These are phyloP conservation scores for Lithophane ornitopus DNA, from an alignment of 2,888 invertebrate species.

Conservation along the genomic window DNA sequence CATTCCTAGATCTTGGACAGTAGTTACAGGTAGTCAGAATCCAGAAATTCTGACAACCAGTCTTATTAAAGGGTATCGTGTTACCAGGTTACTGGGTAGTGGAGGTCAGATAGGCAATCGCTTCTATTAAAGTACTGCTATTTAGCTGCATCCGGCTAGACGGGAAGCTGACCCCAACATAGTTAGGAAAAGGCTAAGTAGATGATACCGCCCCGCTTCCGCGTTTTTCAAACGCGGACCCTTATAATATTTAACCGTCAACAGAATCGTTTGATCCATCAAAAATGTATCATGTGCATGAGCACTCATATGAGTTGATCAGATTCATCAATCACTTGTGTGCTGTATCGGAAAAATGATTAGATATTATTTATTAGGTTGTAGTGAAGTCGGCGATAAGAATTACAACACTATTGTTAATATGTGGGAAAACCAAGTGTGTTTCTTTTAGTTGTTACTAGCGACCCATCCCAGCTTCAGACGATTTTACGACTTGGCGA, in stretches of 20 bases:
- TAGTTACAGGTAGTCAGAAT: neutral
- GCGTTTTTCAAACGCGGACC: neutral
- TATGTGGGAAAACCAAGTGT: conserved; percentile 11
- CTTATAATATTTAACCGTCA: neutral
- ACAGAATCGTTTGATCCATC: conserved; percentile 12
- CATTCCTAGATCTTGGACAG: neutral
- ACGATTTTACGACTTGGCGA: neutral
- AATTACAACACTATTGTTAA: conserved; percentile 34
- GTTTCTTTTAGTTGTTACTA: neutral
- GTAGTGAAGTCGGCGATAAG: conserved; percentile 27
- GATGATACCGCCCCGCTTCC: neutral
- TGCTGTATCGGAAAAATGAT: conserved; percentile 41
- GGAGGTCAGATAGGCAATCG: neutral
- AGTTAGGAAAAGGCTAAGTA: neutral
- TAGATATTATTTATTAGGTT: conserved; percentile 39
- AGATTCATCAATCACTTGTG: conserved; percentile 50
- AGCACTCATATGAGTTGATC: conserved; percentile 31
- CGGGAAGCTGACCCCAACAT: neutral
- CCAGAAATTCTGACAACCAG: neutral
- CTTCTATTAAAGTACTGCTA: neutral
- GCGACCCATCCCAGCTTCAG: neutral
- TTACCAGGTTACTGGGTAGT: neutral
- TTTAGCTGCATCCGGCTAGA: neutral
- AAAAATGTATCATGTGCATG: conserved; percentile 28
- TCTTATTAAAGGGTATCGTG: neutral